Evolutionary conservation across 2,797 vertebrate genomes (phyloP).

Genomic region (Gymnodraco acuticeps): DNA sequence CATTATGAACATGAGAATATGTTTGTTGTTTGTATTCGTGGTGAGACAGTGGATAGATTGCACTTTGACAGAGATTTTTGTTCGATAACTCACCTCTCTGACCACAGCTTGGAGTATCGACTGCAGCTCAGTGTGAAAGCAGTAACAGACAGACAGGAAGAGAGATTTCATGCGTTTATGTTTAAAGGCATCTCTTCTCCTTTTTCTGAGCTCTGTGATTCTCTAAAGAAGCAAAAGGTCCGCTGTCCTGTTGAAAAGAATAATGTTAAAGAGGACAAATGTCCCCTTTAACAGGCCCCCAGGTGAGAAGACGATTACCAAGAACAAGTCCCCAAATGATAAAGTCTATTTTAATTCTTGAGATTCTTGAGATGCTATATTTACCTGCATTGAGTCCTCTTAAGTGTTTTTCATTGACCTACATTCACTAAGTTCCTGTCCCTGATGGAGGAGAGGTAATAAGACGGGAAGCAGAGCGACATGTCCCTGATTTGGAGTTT

Average conservation of each 20-base stretch:
- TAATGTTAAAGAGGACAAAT: too few relatives aligned
- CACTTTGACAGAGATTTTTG: slow-evolving; percentile 7
- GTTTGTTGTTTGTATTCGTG: not conserved
- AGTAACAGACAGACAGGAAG: slow-evolving; percentile 2
- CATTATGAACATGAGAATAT: not conserved
- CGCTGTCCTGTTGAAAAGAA: slow-evolving; percentile 16
- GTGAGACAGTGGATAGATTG: not conserved
- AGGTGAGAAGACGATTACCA: slow-evolving; percentile 54
- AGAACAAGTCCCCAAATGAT: slow-evolving; percentile 47
- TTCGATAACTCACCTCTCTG: slow-evolving; percentile 8
- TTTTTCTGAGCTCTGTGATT: not conserved
- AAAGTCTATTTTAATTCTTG: too few relatives aligned
- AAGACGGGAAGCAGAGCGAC: too few relatives aligned
- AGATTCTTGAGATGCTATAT: too few relatives aligned
- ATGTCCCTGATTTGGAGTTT: not conserved
- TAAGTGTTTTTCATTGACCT: too few relatives aligned
- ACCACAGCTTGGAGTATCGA: slow-evolving; percentile 16
- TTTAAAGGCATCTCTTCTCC: not conserved
- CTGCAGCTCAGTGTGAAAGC: slow-evolving; percentile 24
- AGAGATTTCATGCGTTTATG: slow-evolving; percentile 31
- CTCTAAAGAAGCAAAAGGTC: slow-evolving; percentile 20
- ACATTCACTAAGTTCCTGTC: too few relatives aligned
- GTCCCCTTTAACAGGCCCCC: slow-evolving; percentile 41
- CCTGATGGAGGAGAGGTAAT: too few relatives aligned
- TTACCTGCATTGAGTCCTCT: too few relatives aligned